Base-by-base conservation (phyloP, 2,888 invertebrate genomes). In the Oscheius sp. region DNA sequence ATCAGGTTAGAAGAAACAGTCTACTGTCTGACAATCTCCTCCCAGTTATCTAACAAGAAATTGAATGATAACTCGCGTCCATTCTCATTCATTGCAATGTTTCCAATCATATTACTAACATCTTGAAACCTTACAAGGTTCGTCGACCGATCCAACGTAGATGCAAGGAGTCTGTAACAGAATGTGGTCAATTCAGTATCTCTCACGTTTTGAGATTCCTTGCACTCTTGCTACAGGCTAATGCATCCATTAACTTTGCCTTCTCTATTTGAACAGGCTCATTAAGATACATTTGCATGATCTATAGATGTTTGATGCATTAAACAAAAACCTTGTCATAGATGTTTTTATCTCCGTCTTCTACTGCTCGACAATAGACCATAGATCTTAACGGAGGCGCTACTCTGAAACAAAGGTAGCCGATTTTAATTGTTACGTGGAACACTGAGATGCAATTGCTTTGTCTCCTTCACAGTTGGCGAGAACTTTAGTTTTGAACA, bases 331-430 rank as follows among this genome's bases (percentile, higher is more conserved):
- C 72, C 56, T 71, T 67, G 8, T 81, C 74, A 61, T 73, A 84
- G 5, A 73, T 79, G 6, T 70, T 65, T 12, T 77, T 70, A n/a
- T 77, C 66, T n/a, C 82, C 82, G 47, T 78, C 75, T 54, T 70
- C 72, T 0, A 85, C 80, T 9, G 83, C 85, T 38, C 73, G 69
- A 68, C 84, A 85, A 61, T 85, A 85, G 22, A 77, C 73, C 30
- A 71, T 50, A 0, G 56, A 47, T 17, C 85, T 74, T 17, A 85
- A 71, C 28, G 82, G 80, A 28, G 81, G 79, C 1, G 84, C 70
- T 6, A 84, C 75, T 59, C 81, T 79, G 33, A 62, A 80, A 65
- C 30, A 33, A 38, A 12, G 4, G 4, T 24, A 5, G 3, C 24
- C 9, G 17, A 17, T 14, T 44, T 12, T 5, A 44, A 47, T 5